Evolutionary conservation across 2,888 invertebrate genomes (phyloP), one percentile per base, ranked within the genome.

Genomic region (Tetheella fluctuosa): DNA sequence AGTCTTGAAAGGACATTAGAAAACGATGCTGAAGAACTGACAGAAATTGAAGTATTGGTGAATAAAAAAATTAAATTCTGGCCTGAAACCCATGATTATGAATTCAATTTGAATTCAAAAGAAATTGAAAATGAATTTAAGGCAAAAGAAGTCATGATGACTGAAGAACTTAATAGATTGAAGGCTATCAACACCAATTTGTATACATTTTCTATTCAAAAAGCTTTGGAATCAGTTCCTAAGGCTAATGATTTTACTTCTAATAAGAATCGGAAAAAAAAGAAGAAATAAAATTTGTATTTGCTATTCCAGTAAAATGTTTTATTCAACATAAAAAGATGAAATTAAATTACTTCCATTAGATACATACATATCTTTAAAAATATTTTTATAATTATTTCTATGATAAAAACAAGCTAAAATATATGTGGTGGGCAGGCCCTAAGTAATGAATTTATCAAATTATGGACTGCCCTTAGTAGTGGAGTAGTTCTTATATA

Each of bases 1-100:
- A 94, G 93, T 63, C 89, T 97, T 59, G 95, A 96, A 70, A 94
- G 96, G 64, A 94, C 94, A 71, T 86, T 95, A 15, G 95, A 95
- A 70, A 91, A 88, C 55, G 91, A 93, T 69, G 83, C 80, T 12
- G 93, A 94, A 55, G 85, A 90, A 58, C 61, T 86, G 0, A 77
- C 75, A 81, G 95, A 81, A 88, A 91, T 86, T 67, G 92, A 93
- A 75, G 74, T 93, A 13, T 65, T 90, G 25, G 75, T 84, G 0
- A 87, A 86, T 59, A 86, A 83, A 55, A 89, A 90, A 64, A 83
- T 84, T 13, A 79, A 86, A 59, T 89, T 94, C 62, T 94, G 94
- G 89, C 86, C 87, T 2, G 70, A 81, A 53, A 57, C 55, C 37
- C 67, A 60, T 69, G 74, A 70, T 25, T 52, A 65, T 59, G 78